Evolutionary conservation across 2,113 vertebrate species (phyloP).

Genomic region (Galbula dea): DNA sequence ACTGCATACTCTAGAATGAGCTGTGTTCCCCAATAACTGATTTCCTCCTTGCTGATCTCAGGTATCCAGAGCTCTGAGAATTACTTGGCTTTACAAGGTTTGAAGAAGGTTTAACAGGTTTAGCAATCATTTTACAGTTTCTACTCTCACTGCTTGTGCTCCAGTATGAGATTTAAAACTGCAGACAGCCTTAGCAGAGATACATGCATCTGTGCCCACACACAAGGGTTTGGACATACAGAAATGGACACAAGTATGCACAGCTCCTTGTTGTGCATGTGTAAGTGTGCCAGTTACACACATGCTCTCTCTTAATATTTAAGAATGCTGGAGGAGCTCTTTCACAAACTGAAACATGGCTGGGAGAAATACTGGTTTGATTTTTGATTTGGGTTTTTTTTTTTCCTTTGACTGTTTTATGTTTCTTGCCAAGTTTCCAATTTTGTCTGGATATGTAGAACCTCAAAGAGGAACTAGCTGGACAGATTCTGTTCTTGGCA

Average conservation of each 20-base stretch:
- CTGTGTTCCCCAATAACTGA: background rate
- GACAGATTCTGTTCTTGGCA: background rate
- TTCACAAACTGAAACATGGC: background rate
- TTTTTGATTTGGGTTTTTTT: too few relatives aligned
- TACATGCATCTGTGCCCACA: rapidly evolving
- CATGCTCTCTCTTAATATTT: background rate
- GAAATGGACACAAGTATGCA: background rate
- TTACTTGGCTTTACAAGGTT: background rate
- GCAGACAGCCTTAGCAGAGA: background rate
- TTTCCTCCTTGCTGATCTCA: background rate
- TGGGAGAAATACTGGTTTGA: background rate
- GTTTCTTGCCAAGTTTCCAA: background rate
- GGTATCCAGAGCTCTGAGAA: background rate
- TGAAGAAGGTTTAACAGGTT: background rate
- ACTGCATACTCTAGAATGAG: background rate
- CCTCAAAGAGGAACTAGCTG: background rate
- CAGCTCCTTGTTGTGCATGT: background rate
- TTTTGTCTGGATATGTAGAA: background rate
- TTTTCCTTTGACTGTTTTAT: background rate
- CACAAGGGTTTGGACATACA: background rate
- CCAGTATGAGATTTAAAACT: background rate
- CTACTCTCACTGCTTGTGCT: background rate
- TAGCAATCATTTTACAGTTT: background rate
- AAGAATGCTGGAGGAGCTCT: background rate
- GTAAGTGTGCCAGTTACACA: background rate